Evolutionary conservation across 2,113 vertebrate species (phyloP), one percentile per base, ranked within the genome.

Genomic region (Catharus fuscescens): DNA sequence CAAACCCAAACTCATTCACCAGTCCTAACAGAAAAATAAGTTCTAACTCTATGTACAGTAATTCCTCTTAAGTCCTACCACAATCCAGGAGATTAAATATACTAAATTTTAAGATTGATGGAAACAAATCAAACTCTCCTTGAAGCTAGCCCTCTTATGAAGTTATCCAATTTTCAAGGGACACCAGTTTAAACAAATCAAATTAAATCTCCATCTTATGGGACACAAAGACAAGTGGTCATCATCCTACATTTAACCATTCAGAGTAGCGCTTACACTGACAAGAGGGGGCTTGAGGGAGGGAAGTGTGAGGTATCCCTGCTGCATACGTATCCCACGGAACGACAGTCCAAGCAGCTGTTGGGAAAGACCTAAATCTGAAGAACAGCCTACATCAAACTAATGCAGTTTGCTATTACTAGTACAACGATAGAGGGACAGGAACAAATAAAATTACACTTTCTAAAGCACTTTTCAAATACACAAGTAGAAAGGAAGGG

Each of bases 401-500:
- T 61, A 53, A 47, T 29, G 25, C 67, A 50, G 16, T 45, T 29
- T 61, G 11, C 28, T 66, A 34, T 32, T 84, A 80, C 25, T 34
- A 47, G 31, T 31, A 50, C 5, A 23, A 17, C 19, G 60, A 78
- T 0, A 81, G 38, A 65, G 2, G 16, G 26, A 57, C 14, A 66
- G 4, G 7, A 84, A 84, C 10, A 48, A 85, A 45, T 11, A 72
- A 47, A 76, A 53, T 0, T 4, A 5, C 40, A 67, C 18, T 69
- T 94, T 7, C 1, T 38, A 71, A 34, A 52, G 18, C 28, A 70
- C 34, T 74, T 81, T 44, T 50, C n/a, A 61, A 89, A 60, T 11
- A 67, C 0, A 0, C 5, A 5, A 76, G 20, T 7, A 36, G 21
- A 31, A 87, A 76, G 18, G 8, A 40, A 14, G 40, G 14, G 28